Evolutionary conservation across 30 jellyfish, hydroid and myxozoan species (phyloP), one percentile per base, ranked within the genome.

Genomic region (Sanderia malayensis): DNA sequence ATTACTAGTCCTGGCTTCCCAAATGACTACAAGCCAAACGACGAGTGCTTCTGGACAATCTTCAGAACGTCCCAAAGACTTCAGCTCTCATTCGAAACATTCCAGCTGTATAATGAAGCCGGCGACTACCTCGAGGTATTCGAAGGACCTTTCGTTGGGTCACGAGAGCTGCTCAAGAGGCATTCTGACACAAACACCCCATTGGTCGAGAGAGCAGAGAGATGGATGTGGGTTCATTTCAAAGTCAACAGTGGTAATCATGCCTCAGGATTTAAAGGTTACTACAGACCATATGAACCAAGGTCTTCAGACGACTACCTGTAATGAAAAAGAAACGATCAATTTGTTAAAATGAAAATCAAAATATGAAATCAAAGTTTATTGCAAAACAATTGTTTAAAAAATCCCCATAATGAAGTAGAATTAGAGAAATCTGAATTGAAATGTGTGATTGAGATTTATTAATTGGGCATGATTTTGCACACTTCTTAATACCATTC

Each of bases 201-300:
- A 1, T 61, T 80, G 59, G 89, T 79, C 19, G 95, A 82, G 30
- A 75, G 95, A 92, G 86, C 93, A n/a, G 93, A 89, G 32, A 92
- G 97, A 3, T 89, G 97, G 97, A 68, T 76, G 73, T 82, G 95
- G 95, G 29, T 89, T 18, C 97, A 89, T 34, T 89, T 89, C 79
- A 87, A 81, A 19, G 83, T 94, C 2, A 89, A 88, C 46, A 65
- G 55, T 1, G 31, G 11, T 31, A 31, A 58, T 69, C 85, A 68
- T 13, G 88, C 67, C 27, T 46, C 26, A 21, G 97, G 97, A 21
- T 89, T 89, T 79, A 66, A 89, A 32, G 93, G 79, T 4, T 20
- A 72, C 9, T 70, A 37, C 45, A 76, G 88, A n/a, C 69, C 31
- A 10, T 63, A 46, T 41, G 44, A 46, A 61, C 88, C 86, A 0